Percentiles rank a stretch among this genome's conserved stretches.
These are phyloP conservation scores for Drosophila emarginata DNA, from an alignment of 2,888 invertebrate genomes.

Conservation along the genomic window DNA sequence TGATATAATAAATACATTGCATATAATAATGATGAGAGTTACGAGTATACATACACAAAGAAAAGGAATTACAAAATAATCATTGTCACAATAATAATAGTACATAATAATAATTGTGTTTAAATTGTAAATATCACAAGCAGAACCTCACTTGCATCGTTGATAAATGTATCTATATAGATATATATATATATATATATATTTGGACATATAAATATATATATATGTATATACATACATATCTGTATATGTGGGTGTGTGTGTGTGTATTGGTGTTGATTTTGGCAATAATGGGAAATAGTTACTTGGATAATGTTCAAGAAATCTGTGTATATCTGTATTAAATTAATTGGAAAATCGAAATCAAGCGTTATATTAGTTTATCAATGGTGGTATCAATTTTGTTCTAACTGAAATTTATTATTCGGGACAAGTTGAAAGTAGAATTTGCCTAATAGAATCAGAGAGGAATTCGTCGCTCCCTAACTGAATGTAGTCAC, in stretches of 20 bases:
- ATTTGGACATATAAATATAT: no score
- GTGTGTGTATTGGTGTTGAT: slow-evolving; percentile 9
- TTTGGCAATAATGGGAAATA: slow-evolving; percentile 4
- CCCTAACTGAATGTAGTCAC: no score
- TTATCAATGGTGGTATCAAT: neutral
- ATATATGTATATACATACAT: slow-evolving; percentile 19
- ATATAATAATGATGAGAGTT: slow-evolving; percentile 19
- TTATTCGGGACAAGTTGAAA: no score
- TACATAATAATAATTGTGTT: slow-evolving; percentile 59
- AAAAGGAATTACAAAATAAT: slow-evolving; percentile 12
- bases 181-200: slow-evolving; percentile 13
- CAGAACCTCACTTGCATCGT: slow-evolving; percentile 75
- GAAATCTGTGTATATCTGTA: no score
- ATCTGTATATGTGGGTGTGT: slow-evolving; percentile 14
- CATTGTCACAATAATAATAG: slow-evolving; percentile 25
- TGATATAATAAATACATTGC: slow-evolving; percentile 45
- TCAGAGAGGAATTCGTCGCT: neutral
- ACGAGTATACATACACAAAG: slow-evolving; percentile 17
- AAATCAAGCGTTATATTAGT: no score
- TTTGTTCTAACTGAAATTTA: no score
- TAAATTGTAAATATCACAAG: slow-evolving; percentile 77
- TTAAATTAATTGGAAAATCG: no score
- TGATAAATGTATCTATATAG: slow-evolving; percentile 59
- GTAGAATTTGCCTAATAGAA: no score
- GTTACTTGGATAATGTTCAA: neutral